A percentile compares a stretch with the other conserved stretches of the same genome.
Evolutionary conservation across 2,888 invertebrate genomes (phyloP).

Genomic region (Coremacera marginata): DNA sequence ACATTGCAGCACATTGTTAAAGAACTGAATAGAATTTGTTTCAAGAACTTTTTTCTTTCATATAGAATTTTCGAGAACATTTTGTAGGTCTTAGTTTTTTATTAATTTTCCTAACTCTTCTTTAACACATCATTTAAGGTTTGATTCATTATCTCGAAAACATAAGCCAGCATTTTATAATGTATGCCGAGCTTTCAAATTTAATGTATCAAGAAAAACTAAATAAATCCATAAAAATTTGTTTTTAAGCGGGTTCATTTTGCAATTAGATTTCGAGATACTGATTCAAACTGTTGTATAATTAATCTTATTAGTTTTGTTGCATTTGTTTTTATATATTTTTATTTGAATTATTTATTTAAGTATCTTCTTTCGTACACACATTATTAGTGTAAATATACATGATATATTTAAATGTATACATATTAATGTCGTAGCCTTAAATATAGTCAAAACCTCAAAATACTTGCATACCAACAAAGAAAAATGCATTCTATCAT

Average conservation of each 20-base stretch:
- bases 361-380: not conserved
- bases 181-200: not conserved
- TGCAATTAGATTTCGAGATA: not conserved
- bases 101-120: not conserved
- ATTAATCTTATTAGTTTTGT: not conserved
- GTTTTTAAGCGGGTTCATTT: not conserved
- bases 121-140: not conserved
- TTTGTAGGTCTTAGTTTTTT: no score
- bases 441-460: not conserved
- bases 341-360: not conserved
- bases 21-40: no score
- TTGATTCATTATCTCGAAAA: not conserved
- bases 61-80: no score
- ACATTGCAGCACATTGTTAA: no score
- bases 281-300: not conserved
- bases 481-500: not conserved
- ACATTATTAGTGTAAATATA: not conserved
- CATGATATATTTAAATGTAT: slow-evolving; percentile 11
- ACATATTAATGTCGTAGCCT: slow-evolving; percentile 12
- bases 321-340: not conserved
- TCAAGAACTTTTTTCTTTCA: not conserved
- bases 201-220: not conserved
- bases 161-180: not conserved
- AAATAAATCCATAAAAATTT: not conserved
- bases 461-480: slow-evolving; percentile 1